Evolutionary conservation across 1,140 invertebrate genomes (phyloP), one percentile per base, ranked within the genome.

Genomic region (Pararge aegeria): DNA sequence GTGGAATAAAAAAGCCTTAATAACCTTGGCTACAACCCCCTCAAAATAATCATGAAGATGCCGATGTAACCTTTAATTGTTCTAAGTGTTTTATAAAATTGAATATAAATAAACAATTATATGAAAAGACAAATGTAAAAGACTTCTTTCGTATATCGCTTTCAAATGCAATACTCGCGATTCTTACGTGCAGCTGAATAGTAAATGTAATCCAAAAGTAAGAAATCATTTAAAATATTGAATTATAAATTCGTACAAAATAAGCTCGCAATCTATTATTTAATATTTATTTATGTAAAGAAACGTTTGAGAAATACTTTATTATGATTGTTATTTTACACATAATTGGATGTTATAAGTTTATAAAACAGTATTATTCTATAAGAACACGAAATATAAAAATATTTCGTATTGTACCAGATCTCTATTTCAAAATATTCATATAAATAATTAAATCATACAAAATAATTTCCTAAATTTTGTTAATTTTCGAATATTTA

Each of bases 341-440:
- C 10, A 4, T 7, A 46, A 46, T 46, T n/a, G 0, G 18, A 46
- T 46, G 21, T 42, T 42, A 15, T 46, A 46, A 46, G 9, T 46
- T 46, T 42, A 42, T 42, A 21, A 46, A 21, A n/a, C 44, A 46
- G 44, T 46, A 46, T 46, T 46, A 46, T 20, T 46, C 21, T 21
- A 42, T 42, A 5, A 42, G 34, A 5, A 42, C 16, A 42, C 1
- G 18, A 42, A n/a, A 19, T 18, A 10, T 16, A 4, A 19, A 16
- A 16, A 20, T 20, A 46, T 42, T 42, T 6, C 30, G 3, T 34
- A 34, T 12, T 34, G 30, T 7, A 34, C n/a, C 10, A 46, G 44
- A 46, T 46, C 44, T 46, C 44, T 10, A 46, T 42, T 10, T 46
- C 1, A 10, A 20, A 46, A 46, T 21, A 21, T 20, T 46, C 5